Percentiles rank a stretch among this genome's conserved stretches.
Evolutionary conservation across 2,888 invertebrate genomes (phyloP).

Genomic region (Platycheirus albimanus): DNA sequence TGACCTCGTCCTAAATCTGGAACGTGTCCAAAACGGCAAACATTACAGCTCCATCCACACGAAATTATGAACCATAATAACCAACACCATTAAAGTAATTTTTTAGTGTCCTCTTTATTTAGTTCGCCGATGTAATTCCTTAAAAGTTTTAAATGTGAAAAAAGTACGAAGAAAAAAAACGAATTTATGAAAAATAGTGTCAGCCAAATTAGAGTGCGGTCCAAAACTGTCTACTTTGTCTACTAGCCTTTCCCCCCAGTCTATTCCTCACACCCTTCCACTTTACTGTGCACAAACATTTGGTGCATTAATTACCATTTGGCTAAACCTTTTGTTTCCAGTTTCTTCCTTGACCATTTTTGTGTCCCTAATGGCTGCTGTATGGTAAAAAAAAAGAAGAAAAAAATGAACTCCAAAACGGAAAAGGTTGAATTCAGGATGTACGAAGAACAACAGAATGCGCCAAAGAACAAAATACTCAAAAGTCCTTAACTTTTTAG

Average conservation of each 20-base stretch:
- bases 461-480: constrained; percentile 59
- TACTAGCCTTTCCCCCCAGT: background rate
- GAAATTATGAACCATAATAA: background rate
- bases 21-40: background rate
- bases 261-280: constrained; percentile 48
- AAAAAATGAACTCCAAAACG: constrained; percentile 7
- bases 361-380: constrained; percentile 51
- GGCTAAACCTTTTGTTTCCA: constrained; percentile 54
- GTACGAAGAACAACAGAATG: constrained; percentile 55
- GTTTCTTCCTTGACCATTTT: constrained; percentile 35
- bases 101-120: background rate
- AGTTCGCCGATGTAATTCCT: background rate
- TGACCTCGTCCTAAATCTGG: background rate
- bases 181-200: constrained; percentile 53
- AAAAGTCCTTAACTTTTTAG: constrained; percentile 65
- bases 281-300: constrained; percentile 33
- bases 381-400: constrained; percentile 9
- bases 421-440: constrained; percentile 45
- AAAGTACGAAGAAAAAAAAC: constrained; percentile 23
- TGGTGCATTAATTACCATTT: constrained; percentile 66
- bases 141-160: constrained; percentile 3
- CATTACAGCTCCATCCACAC: background rate
- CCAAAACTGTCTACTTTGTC: constrained; percentile 13
- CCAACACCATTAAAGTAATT: constrained; percentile 6
- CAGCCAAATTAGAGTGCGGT: constrained; percentile 50